These are phyloP conservation scores for Cinclus cinclus DNA, from an alignment of 2,113 vertebrate species.

Conservation along the genomic window DNA sequence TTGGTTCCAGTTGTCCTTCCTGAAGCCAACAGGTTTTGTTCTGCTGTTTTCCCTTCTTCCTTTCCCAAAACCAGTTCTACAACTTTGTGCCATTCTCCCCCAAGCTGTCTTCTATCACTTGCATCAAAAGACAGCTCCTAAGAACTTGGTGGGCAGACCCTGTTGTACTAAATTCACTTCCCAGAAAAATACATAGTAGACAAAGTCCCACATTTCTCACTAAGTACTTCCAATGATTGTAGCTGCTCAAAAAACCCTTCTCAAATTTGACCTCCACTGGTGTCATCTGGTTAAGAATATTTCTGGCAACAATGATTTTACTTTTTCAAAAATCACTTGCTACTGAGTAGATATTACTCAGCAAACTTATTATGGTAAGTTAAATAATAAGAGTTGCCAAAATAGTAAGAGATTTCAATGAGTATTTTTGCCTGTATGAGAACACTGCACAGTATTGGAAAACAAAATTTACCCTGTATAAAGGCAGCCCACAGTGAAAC, in stretches of 20 bases:
- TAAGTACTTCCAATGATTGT: not conserved
- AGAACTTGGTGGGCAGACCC: not conserved
- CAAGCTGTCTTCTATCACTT: not conserved
- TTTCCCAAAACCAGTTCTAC: not conserved
- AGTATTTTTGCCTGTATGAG: slow-evolving; percentile 31
- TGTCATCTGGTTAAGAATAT: not conserved
- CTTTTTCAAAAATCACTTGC: not conserved
- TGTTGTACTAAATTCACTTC: not conserved
- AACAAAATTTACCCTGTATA: not conserved
- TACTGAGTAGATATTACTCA: not conserved
- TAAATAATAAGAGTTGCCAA: not conserved
- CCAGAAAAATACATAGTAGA: not conserved
- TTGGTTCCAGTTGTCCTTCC: not conserved
- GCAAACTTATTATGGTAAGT: not conserved
- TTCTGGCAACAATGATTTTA: not conserved
- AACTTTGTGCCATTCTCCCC: not conserved
- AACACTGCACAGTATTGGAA: not conserved
- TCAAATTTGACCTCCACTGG: not conserved
- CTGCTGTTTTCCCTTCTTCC: not conserved
- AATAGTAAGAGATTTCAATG: not conserved
- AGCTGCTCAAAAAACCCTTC: not conserved
- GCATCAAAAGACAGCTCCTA: not conserved
- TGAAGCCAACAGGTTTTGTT: not conserved
- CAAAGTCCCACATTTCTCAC: not conserved
- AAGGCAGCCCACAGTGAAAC: slow-evolving; percentile 10